phyloP scores from a whole-genome alignment of 2,797 vertebrate genomes.

The Notolepis coatsorum region DNA sequence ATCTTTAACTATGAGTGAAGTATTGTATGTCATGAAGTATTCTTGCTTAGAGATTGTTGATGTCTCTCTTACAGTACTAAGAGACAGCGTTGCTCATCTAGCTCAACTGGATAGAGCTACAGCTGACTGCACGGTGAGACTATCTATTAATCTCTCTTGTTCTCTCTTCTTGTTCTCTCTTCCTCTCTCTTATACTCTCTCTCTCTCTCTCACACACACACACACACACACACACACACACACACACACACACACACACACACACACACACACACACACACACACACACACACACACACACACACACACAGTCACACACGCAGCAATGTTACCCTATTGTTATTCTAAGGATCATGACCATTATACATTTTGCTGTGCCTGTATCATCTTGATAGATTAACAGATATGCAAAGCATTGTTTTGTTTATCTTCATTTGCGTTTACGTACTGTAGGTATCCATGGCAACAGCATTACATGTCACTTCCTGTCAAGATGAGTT shows the following conservation, averaged over 20 bases:
- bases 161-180: too few species aligned
- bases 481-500: constrained; percentile 94
- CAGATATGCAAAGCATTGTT: background rate
- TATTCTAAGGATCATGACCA: background rate
- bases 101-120: constrained; percentile 87
- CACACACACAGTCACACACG: background rate
- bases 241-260: too few species aligned
- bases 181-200: too few species aligned
- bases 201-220: background rate
- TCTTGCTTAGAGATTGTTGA: background rate
- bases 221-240: too few species aligned
- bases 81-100: constrained; percentile 83
- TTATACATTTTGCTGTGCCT: background rate
- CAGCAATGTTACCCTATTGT: background rate
- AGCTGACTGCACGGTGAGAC: constrained; percentile 73
- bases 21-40: too few species aligned
- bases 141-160: background rate
- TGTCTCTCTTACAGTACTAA: constrained; percentile 82
- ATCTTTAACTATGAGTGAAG: too few species aligned
- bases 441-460: constrained; percentile 66
- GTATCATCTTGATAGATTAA: background rate
- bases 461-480: constrained; percentile 85
- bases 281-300: constrained; percentile 5
- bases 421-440: background rate
- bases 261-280: constrained; percentile 9